A percentile compares a stretch with the other conserved stretches of the same genome.
Evolutionary conservation across 2,113 vertebrate species (phyloP).

Genomic region (Prietella phreatophila): DNA sequence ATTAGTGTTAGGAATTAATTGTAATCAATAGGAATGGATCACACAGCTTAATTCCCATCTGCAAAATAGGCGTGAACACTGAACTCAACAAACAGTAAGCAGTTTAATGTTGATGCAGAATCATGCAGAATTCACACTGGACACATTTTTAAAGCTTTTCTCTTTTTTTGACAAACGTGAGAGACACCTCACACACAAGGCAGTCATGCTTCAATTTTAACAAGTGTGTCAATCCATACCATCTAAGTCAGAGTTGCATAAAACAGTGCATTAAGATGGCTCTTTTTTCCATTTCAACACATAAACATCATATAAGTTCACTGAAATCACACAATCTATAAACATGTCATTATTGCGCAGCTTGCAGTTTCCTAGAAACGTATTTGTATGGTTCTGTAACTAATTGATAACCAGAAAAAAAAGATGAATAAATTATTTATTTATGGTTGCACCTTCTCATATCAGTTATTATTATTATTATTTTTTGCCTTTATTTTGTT

Average conservation of each 20-base stretch:
- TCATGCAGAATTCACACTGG: neutral
- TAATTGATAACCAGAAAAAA: neutral
- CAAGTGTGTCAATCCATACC: neutral
- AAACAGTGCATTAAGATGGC: neutral
- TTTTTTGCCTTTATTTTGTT: too few relatives aligned
- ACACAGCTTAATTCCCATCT: neutral
- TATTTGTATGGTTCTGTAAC: neutral
- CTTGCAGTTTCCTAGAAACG: neutral
- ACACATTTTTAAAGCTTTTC: neutral
- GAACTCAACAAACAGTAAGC: neutral
- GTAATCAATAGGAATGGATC: conserved; percentile 10
- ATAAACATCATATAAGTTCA: neutral
- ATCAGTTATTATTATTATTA: too few relatives aligned
- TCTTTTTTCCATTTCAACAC: neutral
- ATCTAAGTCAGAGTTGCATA: neutral
- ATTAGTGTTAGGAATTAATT: conserved; percentile 7
- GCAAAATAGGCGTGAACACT: neutral
- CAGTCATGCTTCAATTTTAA: neutral
- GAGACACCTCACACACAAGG: neutral
- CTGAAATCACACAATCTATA: neutral
- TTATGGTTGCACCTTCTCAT: neutral
- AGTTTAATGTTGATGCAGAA: neutral
- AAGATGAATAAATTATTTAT: neutral
- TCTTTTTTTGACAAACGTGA: neutral
- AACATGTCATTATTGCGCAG: neutral